A percentile compares a stretch with the other conserved stretches of the same genome.
These are phyloP conservation scores for Microdon myrmicae DNA, from an alignment of 2,888 invertebrate genomes.

Conservation along the genomic window DNA sequence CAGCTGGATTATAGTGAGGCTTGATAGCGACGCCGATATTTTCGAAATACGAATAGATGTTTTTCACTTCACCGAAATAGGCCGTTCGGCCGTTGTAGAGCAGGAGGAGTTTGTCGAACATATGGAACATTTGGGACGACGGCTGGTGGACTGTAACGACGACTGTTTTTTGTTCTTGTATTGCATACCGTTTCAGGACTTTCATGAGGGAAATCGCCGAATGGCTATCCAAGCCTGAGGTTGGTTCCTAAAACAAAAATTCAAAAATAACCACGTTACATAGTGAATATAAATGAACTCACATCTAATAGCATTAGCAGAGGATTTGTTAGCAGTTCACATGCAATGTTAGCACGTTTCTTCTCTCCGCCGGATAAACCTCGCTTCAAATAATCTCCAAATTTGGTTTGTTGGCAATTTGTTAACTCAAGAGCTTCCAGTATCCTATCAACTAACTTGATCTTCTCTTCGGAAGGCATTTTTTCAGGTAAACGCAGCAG, in stretches of 20 bases:
- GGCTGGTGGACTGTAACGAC: conserved; percentile 85
- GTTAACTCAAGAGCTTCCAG: conserved; percentile 79
- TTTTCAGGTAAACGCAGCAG: conserved; percentile 76
- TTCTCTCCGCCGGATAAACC: conserved; percentile 86
- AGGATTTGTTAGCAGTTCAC: conserved; percentile 83
- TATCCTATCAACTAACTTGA: conserved; percentile 81
- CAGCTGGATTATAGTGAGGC: conserved; percentile 86
- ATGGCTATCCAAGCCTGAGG: conserved; percentile 84
- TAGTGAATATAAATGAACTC: conserved; percentile 66
- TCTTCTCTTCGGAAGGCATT: conserved; percentile 77
- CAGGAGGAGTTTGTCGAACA: conserved; percentile 80
- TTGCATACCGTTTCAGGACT: conserved; percentile 78
- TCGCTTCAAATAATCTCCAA: conserved; percentile 79
- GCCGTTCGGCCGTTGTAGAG: conserved; percentile 79
- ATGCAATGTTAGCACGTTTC: conserved; percentile 84
- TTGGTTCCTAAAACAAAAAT: conserved; percentile 75
- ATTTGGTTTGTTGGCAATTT: conserved; percentile 80
- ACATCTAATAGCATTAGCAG: conserved; percentile 82
- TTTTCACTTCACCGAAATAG: conserved; percentile 78
- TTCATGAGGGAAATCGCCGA: conserved; percentile 80
- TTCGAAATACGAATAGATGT: conserved; percentile 78
- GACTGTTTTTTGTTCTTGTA: conserved; percentile 80
- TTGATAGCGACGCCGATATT: conserved; percentile 77
- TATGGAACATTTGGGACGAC: conserved; percentile 84
- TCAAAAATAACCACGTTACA: not conserved